Evolutionary conservation across 30 jellyfish, hydroid and myxozoan species (phyloP).

Genomic region (Chironex yamaguchii): DNA sequence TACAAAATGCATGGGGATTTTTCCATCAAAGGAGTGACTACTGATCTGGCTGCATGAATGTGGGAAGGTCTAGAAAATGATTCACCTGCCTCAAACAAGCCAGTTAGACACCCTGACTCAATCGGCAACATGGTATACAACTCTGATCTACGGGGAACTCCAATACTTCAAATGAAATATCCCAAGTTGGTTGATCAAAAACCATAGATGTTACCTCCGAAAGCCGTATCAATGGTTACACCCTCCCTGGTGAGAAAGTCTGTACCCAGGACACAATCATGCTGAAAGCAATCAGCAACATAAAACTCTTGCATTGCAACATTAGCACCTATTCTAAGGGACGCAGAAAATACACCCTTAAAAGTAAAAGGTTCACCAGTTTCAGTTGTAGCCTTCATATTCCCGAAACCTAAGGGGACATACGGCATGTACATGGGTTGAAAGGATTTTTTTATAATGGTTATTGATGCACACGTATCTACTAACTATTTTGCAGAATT

Average conservation of each 20-base stretch:
- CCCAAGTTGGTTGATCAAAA: conserved; percentile 34
- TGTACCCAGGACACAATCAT: too few relatives aligned
- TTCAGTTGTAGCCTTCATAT: neutral
- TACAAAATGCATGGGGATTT: too few relatives aligned
- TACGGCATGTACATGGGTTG: too few relatives aligned
- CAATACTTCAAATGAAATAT: conserved; percentile 23
- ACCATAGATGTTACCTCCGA: conserved; percentile 32
- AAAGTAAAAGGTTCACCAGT: neutral
- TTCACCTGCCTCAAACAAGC: conserved; percentile 17
- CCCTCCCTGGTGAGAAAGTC: too few relatives aligned
- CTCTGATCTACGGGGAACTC: conserved; percentile 44
- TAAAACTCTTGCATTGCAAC: conserved; percentile 24
- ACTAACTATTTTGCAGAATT: neutral
- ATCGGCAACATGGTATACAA: conserved; percentile 17
- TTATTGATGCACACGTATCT: conserved; percentile 22
- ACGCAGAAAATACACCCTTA: neutral
- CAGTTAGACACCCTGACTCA: conserved; percentile 30
- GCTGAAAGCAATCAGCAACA: too few relatives aligned
- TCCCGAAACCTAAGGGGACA: neutral
- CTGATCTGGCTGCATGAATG: conserved; percentile 30
- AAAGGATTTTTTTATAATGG: conserved; percentile 13
- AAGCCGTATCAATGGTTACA: conserved; percentile 1
- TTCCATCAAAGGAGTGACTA: too few relatives aligned
- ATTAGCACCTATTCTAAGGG: neutral
- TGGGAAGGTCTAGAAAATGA: conserved; percentile 15